Percentiles rank a stretch among this genome's conserved stretches.
Conservation (phyloP, 2,797 vertebrate species). For the Pipistrellus nathusii region DNA sequence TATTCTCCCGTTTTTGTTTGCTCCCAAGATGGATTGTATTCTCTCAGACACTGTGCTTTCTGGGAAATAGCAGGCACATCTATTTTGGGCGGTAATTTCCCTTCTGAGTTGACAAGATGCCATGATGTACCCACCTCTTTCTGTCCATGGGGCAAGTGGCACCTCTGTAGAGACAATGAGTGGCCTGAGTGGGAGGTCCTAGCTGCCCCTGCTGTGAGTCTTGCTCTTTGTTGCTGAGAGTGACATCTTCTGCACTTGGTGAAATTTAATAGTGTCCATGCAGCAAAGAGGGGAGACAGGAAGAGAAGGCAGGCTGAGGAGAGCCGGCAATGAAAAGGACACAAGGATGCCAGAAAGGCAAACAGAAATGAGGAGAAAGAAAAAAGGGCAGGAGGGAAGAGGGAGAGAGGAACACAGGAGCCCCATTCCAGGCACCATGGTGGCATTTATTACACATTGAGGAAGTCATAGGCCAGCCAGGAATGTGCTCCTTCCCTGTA, state of each 20-base stretch:
- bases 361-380: too few species aligned
- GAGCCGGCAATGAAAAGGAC: not conserved
- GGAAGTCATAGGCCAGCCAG: not conserved
- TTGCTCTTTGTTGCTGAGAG: not conserved
- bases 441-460: not conserved
- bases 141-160: not conserved
- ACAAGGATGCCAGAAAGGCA: not conserved
- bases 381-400: not conserved
- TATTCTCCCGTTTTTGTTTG: not conserved
- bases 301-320: not conserved
- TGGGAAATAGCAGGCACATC: accelerated
- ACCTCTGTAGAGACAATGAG: not conserved
- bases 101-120: not conserved
- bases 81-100: not conserved
- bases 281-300: too few species aligned
- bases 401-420: accelerated
- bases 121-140: not conserved
- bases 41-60: not conserved
- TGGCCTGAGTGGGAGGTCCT: too few species aligned
- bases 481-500: not conserved
- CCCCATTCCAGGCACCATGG: accelerated
- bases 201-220: not conserved
- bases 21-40: not conserved
- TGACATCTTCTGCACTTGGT: not conserved
- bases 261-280: not conserved